Conservation (phyloP, 2,888 invertebrate genomes). For the Archips crataeganus region DNA sequence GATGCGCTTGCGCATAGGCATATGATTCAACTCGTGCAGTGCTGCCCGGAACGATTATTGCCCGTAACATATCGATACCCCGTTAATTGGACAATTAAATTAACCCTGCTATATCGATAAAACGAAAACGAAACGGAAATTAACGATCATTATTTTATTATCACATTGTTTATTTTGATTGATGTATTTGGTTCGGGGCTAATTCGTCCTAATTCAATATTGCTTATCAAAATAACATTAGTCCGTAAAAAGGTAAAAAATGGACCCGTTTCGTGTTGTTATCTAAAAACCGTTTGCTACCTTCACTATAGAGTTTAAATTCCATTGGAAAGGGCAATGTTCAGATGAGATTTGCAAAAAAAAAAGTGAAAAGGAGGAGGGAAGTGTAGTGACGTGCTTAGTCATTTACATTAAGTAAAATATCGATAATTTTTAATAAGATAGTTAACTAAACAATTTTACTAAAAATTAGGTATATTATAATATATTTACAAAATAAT, state of each 20-base stretch:
- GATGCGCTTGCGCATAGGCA: neutral
- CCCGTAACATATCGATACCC: slow-evolving; percentile 60
- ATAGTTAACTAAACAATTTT: neutral
- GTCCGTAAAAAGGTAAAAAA: neutral
- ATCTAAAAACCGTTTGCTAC: slow-evolving; percentile 40
- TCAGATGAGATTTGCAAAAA: slow-evolving; percentile 50
- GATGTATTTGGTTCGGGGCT: slow-evolving; percentile 22
- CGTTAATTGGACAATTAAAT: slow-evolving; percentile 68
- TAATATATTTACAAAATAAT: neutral
- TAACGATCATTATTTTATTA: slow-evolving; percentile 22
- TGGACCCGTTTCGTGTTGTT: neutral
- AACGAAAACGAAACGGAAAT: slow-evolving; percentile 1
- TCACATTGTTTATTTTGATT: slow-evolving; percentile 32
- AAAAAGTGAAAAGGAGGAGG: slow-evolving; percentile 39
- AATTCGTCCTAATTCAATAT: slow-evolving; percentile 43
- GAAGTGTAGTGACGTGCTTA: slow-evolving; percentile 44
- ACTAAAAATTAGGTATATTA: neutral
- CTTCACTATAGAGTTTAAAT: slow-evolving; percentile 44
- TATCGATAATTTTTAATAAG: slow-evolving; percentile 46
- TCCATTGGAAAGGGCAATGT: slow-evolving; percentile 41
- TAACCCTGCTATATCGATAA: slow-evolving; percentile 51
- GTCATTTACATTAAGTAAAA: slow-evolving; percentile 4
- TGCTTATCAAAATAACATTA: slow-evolving; percentile 54
- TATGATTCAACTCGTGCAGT: slow-evolving; percentile 45
- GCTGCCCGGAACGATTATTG: slow-evolving; percentile 66